A percentile compares a stretch with the other conserved stretches of the same genome.
Evolutionary conservation across 2,113 vertebrate species (phyloP).

Genomic region (Perognathus longimembris): DNA sequence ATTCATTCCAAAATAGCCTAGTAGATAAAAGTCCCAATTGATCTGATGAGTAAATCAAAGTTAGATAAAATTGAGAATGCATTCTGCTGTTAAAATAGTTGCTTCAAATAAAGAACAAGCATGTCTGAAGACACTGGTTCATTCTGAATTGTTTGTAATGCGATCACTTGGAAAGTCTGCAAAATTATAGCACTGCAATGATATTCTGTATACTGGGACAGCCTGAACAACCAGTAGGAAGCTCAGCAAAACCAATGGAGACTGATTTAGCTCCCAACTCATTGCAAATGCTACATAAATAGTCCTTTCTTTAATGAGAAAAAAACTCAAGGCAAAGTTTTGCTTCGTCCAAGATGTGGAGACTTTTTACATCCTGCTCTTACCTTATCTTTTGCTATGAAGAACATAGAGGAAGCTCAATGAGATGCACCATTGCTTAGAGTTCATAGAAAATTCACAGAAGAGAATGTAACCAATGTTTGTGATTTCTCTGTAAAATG

Average conservation of each 20-base stretch:
- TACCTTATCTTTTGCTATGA: slow-evolving; percentile 62
- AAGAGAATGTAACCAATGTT: slow-evolving; percentile 20
- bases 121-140: slow-evolving; percentile 70
- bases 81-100: slow-evolving; percentile 74
- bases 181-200: slow-evolving; percentile 70
- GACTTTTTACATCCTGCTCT: slow-evolving; percentile 68
- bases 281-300: slow-evolving; percentile 70
- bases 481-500: slow-evolving; percentile 39
- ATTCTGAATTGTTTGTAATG: slow-evolving; percentile 82
- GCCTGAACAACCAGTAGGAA: slow-evolving; percentile 69
- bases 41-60: slow-evolving; percentile 61
- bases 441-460: slow-evolving; percentile 70
- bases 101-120: slow-evolving; percentile 49
- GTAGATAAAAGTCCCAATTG: slow-evolving; percentile 56
- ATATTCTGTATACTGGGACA: slow-evolving; percentile 80
- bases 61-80: slow-evolving; percentile 41
- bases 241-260: slow-evolving; percentile 76
- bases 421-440: slow-evolving; percentile 51
- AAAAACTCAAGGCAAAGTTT: slow-evolving; percentile 37
- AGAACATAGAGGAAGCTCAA: slow-evolving; percentile 39
- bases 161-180: slow-evolving; percentile 74
- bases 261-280: slow-evolving; percentile 66
- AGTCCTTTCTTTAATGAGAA: slow-evolving; percentile 62
- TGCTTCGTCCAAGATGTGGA: slow-evolving; percentile 65
- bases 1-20: slow-evolving; percentile 70